Percentiles rank a stretch among this genome's conserved stretches.
These are phyloP conservation scores for Diplazon laetatorius DNA, from an alignment of 2,888 invertebrate genomes.

Conservation along the genomic window DNA sequence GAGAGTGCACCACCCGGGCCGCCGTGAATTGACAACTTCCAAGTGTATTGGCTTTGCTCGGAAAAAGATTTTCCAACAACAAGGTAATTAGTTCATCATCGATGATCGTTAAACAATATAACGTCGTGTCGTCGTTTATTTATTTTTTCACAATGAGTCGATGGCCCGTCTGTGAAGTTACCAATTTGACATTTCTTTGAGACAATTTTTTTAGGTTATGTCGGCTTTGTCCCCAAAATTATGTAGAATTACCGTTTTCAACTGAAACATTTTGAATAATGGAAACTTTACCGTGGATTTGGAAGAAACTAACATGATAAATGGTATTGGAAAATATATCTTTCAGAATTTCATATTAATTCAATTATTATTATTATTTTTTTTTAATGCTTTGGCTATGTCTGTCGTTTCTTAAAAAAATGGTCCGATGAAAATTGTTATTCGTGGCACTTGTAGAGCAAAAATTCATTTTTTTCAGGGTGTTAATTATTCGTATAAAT, in stretches of 20 bases:
- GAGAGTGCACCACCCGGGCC: constrained; percentile 53
- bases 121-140: neutral
- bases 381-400: too few relatives aligned
- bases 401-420: too few relatives aligned
- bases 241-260: constrained; percentile 51
- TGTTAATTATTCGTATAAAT: too few relatives aligned
- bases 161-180: neutral
- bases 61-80: constrained; percentile 26
- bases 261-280: too few relatives aligned
- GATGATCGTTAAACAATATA: constrained; percentile 13
- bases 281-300: too few relatives aligned
- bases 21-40: constrained; percentile 68
- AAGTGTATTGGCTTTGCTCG: constrained; percentile 45
- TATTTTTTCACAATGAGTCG: neutral
- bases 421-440: too few relatives aligned
- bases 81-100: constrained; percentile 39
- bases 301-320: too few relatives aligned
- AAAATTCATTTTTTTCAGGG: too few relatives aligned
- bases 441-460: too few relatives aligned
- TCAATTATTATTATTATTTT: too few relatives aligned
- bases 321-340: too few relatives aligned
- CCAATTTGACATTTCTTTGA: constrained; percentile 7
- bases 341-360: too few relatives aligned
- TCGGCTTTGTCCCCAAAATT: constrained; percentile 40
- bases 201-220: constrained; percentile 58